These are phyloP conservation scores for Peromyscus attwateri DNA, from an alignment of 2,797 vertebrate species.

Conservation along the genomic window DNA sequence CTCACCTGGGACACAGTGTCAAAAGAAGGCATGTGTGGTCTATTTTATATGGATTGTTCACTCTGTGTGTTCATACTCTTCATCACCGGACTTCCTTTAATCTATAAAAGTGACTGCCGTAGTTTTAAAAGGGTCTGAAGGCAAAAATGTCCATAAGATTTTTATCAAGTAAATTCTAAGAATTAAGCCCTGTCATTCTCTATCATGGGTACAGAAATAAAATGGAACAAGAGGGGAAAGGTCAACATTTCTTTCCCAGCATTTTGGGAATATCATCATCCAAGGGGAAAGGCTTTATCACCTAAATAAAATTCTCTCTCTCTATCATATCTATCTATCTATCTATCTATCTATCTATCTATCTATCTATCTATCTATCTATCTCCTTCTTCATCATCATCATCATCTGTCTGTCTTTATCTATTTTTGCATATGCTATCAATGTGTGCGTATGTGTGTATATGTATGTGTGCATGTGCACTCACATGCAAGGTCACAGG, in stretches of 20 bases:
- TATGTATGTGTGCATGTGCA: no score
- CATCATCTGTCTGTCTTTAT: neutral
- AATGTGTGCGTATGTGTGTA: neutral
- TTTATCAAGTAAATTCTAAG: slow-evolving; percentile 33
- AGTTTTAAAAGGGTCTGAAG: slow-evolving; percentile 26
- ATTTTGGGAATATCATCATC: slow-evolving; percentile 31
- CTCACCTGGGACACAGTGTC: neutral
- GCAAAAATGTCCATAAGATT: neutral
- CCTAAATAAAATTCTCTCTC: neutral
- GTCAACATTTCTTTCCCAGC: neutral
- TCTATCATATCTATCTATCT: no score
- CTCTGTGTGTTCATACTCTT: neutral
- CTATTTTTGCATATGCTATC: neutral
- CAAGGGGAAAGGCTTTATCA: neutral
- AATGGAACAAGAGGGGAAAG: neutral
- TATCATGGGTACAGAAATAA: neutral
- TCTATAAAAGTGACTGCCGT: neutral
- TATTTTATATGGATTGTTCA: slow-evolving; percentile 45
- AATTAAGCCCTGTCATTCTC: slow-evolving; percentile 6
- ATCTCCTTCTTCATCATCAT: neutral
- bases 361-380: neutral
- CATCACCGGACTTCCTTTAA: slow-evolving; percentile 45
- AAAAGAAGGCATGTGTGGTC: neutral
- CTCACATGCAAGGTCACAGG: neutral
- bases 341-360: neutral